These are phyloP conservation scores for Dicroscelio sp. DNA, from an alignment of 2,888 invertebrate genomes.

Conservation along the genomic window DNA sequence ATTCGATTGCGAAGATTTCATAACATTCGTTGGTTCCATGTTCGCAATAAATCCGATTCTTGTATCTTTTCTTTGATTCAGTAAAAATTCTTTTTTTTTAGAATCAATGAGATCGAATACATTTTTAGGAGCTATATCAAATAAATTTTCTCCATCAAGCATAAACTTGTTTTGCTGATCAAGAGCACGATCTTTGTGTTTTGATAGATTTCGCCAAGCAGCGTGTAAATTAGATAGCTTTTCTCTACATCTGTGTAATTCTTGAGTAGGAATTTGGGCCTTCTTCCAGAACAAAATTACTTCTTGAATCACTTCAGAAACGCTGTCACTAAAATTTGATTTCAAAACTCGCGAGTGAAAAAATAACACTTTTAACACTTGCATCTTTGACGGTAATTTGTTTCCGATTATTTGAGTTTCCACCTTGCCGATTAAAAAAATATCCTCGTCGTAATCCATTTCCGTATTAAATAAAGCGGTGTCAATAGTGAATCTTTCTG, in stretches of 20 bases:
- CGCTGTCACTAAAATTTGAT: not conserved
- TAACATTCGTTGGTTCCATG: conserved; percentile 16
- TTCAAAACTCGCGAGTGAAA: conserved; percentile 28
- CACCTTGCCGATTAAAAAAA: conserved; percentile 34
- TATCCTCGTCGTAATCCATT: conserved; percentile 24
- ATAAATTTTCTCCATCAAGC: conserved; percentile 67
- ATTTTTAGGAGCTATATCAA: conserved; percentile 75
- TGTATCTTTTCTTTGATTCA: conserved; percentile 47
- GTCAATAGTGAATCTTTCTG: not conserved
- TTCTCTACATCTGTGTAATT: conserved; percentile 69
- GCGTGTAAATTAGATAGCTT: conserved; percentile 84
- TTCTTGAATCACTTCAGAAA: conserved; percentile 27
- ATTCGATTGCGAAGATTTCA: conserved; percentile 27
- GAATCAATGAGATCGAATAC: conserved; percentile 68
- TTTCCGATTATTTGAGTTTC: conserved; percentile 40
- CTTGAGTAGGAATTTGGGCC: conserved; percentile 74
- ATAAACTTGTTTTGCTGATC: conserved; percentile 73
- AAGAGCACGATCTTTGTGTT: conserved; percentile 49
- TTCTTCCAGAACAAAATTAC: conserved; percentile 58
- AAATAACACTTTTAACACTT: conserved; percentile 33
- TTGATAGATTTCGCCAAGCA: conserved; percentile 85
- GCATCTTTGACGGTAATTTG: conserved; percentile 23
- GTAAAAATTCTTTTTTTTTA: conserved; percentile 45
- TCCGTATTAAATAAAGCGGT: conserved; percentile 8
- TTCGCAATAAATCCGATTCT: conserved; percentile 53